These are phyloP conservation scores for Apus apus DNA, from an alignment of 2,113 vertebrate genomes.

Conservation along the genomic window DNA sequence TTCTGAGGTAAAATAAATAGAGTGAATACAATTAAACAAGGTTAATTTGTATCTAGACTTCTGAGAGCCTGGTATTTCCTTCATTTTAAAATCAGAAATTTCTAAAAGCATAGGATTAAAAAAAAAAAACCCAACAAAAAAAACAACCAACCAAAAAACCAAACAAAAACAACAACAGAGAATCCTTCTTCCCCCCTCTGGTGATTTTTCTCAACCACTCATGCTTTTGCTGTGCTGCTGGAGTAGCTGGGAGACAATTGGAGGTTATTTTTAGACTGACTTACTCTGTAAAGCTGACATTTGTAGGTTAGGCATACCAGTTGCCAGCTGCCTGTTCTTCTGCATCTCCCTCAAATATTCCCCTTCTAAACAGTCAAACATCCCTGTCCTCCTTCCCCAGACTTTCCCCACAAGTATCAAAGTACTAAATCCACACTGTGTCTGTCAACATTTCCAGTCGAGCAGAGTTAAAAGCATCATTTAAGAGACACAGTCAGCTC, in stretches of 20 bases:
- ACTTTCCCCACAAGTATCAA: slow-evolving; percentile 20
- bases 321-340: slow-evolving; percentile 41
- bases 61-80: background rate
- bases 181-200: slow-evolving; percentile 29
- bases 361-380: slow-evolving; percentile 34
- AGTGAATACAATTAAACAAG: background rate
- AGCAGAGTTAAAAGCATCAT: slow-evolving; percentile 48
- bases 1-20: slow-evolving; percentile 4
- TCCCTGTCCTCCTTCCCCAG: background rate
- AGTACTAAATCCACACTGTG: slow-evolving; percentile 29
- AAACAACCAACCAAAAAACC: background rate
- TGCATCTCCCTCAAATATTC: slow-evolving; percentile 53
- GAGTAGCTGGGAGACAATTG: slow-evolving; percentile 67
- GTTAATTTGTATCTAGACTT: background rate
- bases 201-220: slow-evolving; percentile 55
- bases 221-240: slow-evolving; percentile 11
- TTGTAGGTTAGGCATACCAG: slow-evolving; percentile 70
- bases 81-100: background rate
- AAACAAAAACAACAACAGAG: background rate
- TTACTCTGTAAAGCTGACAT: slow-evolving; percentile 63
- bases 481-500: slow-evolving; percentile 21
- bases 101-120: background rate
- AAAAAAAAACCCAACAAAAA: too few relatives aligned
- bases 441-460: slow-evolving; percentile 40
- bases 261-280: slow-evolving; percentile 68